Base-by-base conservation (phyloP, 2,797 vertebrate species). In the Gallinago solitaria region DNA sequence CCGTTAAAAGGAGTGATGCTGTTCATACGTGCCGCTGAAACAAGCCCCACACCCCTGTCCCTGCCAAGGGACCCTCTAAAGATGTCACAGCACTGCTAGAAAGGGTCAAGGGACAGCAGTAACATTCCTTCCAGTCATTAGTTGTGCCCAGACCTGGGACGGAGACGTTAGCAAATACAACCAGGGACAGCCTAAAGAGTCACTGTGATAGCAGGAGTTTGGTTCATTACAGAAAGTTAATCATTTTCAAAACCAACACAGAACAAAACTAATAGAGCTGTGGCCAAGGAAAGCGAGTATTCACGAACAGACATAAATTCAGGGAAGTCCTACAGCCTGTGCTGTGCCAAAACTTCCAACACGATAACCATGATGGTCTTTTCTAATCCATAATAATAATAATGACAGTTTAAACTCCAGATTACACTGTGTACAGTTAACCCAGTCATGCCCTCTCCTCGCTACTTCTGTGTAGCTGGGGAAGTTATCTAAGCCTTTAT, bases 221-320 rank as follows among this genome's bases (percentile, higher is more conserved):
- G 19, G 83, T 64, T 88, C 89, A 41, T 63, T 71, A 63, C 53
- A 82, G 70, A 53, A 89, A 69, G 74, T 89, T 86, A 89, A 91
- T 83, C 11, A 91, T 91, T 76, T 56, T 79, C 86, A 51, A 67
- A 87, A 53, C 1, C 74, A 89, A 35, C 65, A 43, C 28, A 27
- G 78, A 77, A 56, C 59, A 89, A 73, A 93, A 63, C 61, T n/a
- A 89, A 65, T 75, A 84, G 25, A 45, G 39, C n/a, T 28, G 61
- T 10, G 61, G 83, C 91, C 79, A 78, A 87, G 70, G 41, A 94
- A 94, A 94, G 78, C 85, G 89, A 64, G 65, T 24, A 35, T 19
- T 89, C 74, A 47, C 3, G 17, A 65, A 70, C 16, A 94, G 64
- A 77, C 82, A 57, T 41, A 83, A 82, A 90, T 71, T 41, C 71